Percentiles rank a stretch among this genome's conserved stretches.
Conservation (phyloP, 2,888 invertebrate species). For the Rhagonycha lutea region DNA sequence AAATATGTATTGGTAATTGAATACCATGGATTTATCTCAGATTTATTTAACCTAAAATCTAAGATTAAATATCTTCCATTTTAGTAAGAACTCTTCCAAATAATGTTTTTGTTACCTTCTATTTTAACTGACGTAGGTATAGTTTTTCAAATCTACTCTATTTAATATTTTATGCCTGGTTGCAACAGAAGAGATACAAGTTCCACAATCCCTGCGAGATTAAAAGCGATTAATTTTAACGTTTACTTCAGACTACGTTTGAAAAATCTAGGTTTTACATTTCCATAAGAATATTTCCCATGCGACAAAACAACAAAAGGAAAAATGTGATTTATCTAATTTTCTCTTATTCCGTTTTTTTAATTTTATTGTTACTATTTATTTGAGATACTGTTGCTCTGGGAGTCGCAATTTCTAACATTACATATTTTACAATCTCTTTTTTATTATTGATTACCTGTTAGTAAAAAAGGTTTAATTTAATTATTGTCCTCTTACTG, state of each 20-base stretch:
- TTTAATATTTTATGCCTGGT: background rate
- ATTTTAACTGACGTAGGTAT: background rate
- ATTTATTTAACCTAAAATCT: too few relatives aligned
- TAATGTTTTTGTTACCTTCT: too few relatives aligned
- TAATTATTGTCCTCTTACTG: too few relatives aligned
- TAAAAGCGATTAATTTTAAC: background rate
- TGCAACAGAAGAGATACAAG: background rate
- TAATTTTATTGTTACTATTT: background rate
- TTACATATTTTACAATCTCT: background rate
- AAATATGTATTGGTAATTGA: background rate
- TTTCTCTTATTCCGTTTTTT: background rate
- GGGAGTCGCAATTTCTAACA: background rate
- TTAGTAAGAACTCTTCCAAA: background rate
- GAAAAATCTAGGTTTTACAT: background rate
- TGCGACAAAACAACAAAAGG: background rate
- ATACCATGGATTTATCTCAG: background rate
- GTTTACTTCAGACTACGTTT: background rate
- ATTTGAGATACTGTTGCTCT: background rate
- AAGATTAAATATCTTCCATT: background rate
- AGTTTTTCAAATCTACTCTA: background rate
- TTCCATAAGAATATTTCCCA: background rate
- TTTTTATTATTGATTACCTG: background rate
- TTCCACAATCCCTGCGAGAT: background rate
- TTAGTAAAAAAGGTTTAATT: background rate
- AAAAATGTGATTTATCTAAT: background rate